Evolutionary conservation across 2,113 vertebrate species (phyloP).

Genomic region (Deroptyus accipitrinus): DNA sequence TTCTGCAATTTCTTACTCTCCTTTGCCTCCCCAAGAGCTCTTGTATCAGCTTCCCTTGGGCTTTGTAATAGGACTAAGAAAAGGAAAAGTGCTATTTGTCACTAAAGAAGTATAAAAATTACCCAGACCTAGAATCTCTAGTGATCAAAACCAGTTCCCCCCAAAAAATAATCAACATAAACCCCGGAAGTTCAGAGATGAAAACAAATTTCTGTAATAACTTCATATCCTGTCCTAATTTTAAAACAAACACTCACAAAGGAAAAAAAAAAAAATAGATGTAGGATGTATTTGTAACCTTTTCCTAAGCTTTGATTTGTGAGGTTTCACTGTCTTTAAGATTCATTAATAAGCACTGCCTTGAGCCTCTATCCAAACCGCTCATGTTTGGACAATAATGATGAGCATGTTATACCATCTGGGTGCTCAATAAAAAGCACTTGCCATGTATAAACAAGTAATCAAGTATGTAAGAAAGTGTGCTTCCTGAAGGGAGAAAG

Average conservation of each 20-base stretch:
- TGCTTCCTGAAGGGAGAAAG: not conserved
- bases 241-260: not conserved
- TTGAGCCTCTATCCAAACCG: not conserved
- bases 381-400: not conserved
- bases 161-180: not conserved
- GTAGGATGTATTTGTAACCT: not conserved
- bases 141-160: not conserved
- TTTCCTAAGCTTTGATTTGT: not conserved
- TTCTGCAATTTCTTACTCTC: not conserved
- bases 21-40: rapidly evolving
- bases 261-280: rapidly evolving
- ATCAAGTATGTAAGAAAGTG: not conserved
- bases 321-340: not conserved
- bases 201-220: not conserved
- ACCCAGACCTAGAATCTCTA: not conserved
- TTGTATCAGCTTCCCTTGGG: not conserved
- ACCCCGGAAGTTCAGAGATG: not conserved
- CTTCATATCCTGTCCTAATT: not conserved
- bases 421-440: not conserved
- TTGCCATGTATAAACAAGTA: conserved; percentile 10
- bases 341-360: not conserved
- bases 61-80: not conserved
- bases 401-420: not conserved
- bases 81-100: not conserved
- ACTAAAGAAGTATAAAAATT: not conserved